Base-by-base conservation (phyloP, 2,888 invertebrate species). In the Nephrotoma flavescens region DNA sequence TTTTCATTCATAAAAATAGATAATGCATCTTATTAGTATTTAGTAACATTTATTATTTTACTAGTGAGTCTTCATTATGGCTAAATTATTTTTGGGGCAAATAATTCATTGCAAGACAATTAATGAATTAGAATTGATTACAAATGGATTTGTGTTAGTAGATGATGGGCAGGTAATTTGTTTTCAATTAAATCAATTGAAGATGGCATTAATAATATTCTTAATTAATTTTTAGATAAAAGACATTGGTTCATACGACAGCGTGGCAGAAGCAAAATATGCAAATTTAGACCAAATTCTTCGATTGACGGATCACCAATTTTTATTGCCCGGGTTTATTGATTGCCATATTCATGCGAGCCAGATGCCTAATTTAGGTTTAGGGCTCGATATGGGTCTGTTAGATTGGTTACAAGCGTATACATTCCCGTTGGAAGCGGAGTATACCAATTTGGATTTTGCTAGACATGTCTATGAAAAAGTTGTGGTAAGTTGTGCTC, bases 281-380 rank as follows among this genome's bases (percentile, higher is more conserved):
- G 6, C 12, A 42, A 15, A 84, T 15, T 15, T 42, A 1, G 42
- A 84, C 0, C 2, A 88, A 44, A 88, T 90, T 31, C 31, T 31
- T 83, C 87, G 87, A 0, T 88, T 93, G 6, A 89, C 89, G 7
- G 89, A 90, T 4, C 91, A 91, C 86, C 95, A 96, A 91, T 95
- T 98, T 89, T 90, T 98, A 12, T 95, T 97, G 90, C 98, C 98
- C 0, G 98, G 98, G 0, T 94, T 98, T 87, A 93, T 98, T 2
- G 98, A 98, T 91, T 95, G 96, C 41, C 98, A 98, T 90, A 96
- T 96, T 9, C 98, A 98, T 92, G 97, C 97, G 0, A 95, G 97
- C 0, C 98, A 98, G 91, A 96, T 96, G 89, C 96, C 97, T 0
- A 97, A 98, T 91, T 92, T 95, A 87, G 98, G 97, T 0, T 91